A percentile compares a stretch with the other conserved stretches of the same genome.
Evolutionary conservation across 1,140 invertebrate species (phyloP).

Genomic region (Lepidurus arcticus): DNA sequence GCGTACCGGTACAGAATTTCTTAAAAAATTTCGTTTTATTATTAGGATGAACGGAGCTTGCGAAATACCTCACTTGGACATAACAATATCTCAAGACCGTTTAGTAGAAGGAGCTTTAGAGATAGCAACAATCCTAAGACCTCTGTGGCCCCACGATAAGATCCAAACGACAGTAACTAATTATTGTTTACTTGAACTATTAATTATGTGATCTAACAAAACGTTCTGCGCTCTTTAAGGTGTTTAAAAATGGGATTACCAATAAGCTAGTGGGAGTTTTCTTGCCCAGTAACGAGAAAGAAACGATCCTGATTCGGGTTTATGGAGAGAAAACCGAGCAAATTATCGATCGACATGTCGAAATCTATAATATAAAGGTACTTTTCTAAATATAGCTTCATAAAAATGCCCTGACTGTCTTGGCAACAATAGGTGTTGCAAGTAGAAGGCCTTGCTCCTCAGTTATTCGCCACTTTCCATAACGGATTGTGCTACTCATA

Average conservation of each 20-base stretch:
- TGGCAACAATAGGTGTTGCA: slow-evolving; percentile 58
- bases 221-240: slow-evolving; percentile 49
- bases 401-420: background rate
- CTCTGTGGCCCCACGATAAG: background rate
- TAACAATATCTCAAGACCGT: background rate
- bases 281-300: slow-evolving; percentile 50
- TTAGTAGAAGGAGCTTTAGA: background rate
- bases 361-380: slow-evolving; percentile 64
- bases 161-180: background rate
- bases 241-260: slow-evolving; percentile 91
- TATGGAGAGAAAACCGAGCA: slow-evolving; percentile 92
- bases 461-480: slow-evolving; percentile 81
- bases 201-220: background rate
- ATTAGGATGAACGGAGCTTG: background rate
- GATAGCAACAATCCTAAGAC: background rate
- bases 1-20: too few species aligned
- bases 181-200: background rate
- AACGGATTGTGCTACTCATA: slow-evolving; percentile 94
- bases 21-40: background rate
- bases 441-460: slow-evolving; percentile 68
- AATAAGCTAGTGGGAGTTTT: slow-evolving; percentile 85
- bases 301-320: slow-evolving; percentile 78
- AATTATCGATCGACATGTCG: slow-evolving; percentile 81
- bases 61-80: background rate
- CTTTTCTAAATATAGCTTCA: slow-evolving; percentile 20